These are phyloP conservation scores for Cyprinodon diabolis DNA, from an alignment of 2,797 vertebrate species.

Conservation along the genomic window DNA sequence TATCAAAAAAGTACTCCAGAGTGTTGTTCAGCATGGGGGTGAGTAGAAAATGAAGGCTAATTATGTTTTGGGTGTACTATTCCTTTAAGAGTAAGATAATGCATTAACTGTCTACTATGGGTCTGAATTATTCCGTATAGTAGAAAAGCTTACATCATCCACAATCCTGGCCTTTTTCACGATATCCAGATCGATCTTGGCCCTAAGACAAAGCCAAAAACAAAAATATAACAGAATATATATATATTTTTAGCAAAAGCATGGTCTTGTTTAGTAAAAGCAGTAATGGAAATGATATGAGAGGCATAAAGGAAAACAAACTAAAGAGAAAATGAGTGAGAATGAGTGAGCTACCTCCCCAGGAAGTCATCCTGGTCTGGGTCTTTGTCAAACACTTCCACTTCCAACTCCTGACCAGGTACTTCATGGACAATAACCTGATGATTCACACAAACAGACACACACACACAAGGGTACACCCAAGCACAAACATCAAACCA, in stretches of 20 bases:
- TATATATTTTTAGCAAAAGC: slow-evolving; percentile 11
- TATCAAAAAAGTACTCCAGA: too few species aligned
- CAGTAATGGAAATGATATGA: slow-evolving; percentile 46
- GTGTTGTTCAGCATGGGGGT: too few species aligned
- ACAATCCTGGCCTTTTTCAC: slow-evolving; percentile 86
- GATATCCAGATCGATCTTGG: slow-evolving; percentile 90
- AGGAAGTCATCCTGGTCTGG: slow-evolving; percentile 96
- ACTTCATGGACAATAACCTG: slow-evolving; percentile 96
- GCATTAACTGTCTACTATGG: slow-evolving; percentile 4
- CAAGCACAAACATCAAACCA: slow-evolving; percentile 26
- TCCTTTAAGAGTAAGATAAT: slow-evolving; percentile 15
- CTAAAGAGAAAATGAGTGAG: slow-evolving; percentile 52
- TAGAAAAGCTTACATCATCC: slow-evolving; percentile 83
- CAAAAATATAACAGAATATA: neutral
- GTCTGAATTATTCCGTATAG: neutral
- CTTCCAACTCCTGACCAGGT: slow-evolving; percentile 93
- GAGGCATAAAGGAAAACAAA: slow-evolving; percentile 54
- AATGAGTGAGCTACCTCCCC: slow-evolving; percentile 86
- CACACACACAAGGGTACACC: slow-evolving; percentile 51
- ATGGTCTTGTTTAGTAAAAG: slow-evolving; percentile 15
- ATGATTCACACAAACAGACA: slow-evolving; percentile 56
- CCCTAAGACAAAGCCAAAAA: slow-evolving; percentile 72
- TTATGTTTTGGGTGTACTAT: too few species aligned
- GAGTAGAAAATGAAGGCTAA: too few species aligned
- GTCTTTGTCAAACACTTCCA: slow-evolving; percentile 96